These are phyloP conservation scores for Cosmia pyralina DNA, from an alignment of 2,888 invertebrate genomes.

Conservation along the genomic window DNA sequence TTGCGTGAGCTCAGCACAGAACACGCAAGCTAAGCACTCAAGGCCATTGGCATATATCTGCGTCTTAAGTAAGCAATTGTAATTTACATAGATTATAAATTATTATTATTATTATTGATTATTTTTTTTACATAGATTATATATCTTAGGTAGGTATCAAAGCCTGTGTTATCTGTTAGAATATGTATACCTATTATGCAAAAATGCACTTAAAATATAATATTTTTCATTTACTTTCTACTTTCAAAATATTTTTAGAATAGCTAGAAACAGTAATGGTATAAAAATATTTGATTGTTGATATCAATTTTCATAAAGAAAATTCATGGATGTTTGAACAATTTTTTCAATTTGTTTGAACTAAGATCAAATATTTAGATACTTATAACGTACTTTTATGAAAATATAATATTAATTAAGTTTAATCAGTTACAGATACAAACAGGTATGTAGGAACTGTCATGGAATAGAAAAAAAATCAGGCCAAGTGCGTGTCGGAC, in stretches of 20 bases:
- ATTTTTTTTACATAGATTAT: too few relatives aligned
- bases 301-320: conserved; percentile 1
- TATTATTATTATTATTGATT: too few relatives aligned
- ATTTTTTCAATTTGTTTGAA: not conserved
- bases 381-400: not conserved
- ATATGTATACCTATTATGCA: too few relatives aligned
- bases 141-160: not conserved
- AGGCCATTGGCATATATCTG: too few relatives aligned
- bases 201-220: not conserved
- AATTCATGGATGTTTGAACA: not conserved
- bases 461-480: too few relatives aligned
- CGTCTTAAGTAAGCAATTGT: too few relatives aligned
- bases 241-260: conserved; percentile 1
- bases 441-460: too few relatives aligned
- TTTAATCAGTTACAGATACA: not conserved
- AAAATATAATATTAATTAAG: not conserved
- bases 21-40: too few relatives aligned
- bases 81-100: too few relatives aligned
- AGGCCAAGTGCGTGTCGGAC: too few relatives aligned
- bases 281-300: conserved; percentile 7
- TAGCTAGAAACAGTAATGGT: not conserved
- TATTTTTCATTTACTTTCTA: not conserved
- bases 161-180: not conserved
- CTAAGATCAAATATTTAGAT: not conserved
- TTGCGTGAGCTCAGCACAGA: too few relatives aligned